Evolutionary conservation across 2,113 vertebrate genomes (phyloP), one percentile per base, ranked within the genome.

Genomic region (Bothrops jararaca): DNA sequence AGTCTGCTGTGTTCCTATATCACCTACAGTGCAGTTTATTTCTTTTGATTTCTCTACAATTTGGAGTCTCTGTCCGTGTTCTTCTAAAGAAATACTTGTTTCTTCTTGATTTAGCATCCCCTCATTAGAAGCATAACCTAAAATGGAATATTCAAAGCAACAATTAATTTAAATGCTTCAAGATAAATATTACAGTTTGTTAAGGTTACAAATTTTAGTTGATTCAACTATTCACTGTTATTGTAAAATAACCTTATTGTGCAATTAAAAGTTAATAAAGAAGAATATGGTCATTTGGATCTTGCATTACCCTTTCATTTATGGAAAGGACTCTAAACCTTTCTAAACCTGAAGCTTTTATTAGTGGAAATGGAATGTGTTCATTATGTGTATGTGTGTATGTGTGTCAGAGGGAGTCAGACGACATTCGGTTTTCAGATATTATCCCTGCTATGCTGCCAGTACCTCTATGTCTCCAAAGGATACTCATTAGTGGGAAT

Each of bases 121-220:
- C 87, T 96, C 94, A 95, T 69, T 92, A 96, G 91, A 88, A 92
- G 87, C 94, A 80, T 90, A 93, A 95, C 8, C 97, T 98, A 93
- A 96, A 96, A 93, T 12, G 0, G 93, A 96, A 94, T 89, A 94
- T 95, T 88, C 24, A 56, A 94, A 91, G 89, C 91, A 88, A 52
- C 48, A 95, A 93, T 85, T 50, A 87, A n/a, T 57, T 91, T 93
- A 29, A 93, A 94, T 57, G 93, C 15, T 92, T 69, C 56, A 24
- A 29, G 24, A n/a, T 45, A 45, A 80, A 6, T 45, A 39, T 86
- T n/a, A 48, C 48, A 5, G 45, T 39, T 86, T 13, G 22, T 42
- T 45, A 29, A 13, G 52, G 45, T 64, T 86, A 90, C 12, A 26
- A 42, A 29, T 86, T 39, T 52, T 29, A 90, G 12, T 29, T 50